These are phyloP conservation scores for Salvator merianae DNA, from an alignment of 2,113 vertebrate species.

Conservation along the genomic window DNA sequence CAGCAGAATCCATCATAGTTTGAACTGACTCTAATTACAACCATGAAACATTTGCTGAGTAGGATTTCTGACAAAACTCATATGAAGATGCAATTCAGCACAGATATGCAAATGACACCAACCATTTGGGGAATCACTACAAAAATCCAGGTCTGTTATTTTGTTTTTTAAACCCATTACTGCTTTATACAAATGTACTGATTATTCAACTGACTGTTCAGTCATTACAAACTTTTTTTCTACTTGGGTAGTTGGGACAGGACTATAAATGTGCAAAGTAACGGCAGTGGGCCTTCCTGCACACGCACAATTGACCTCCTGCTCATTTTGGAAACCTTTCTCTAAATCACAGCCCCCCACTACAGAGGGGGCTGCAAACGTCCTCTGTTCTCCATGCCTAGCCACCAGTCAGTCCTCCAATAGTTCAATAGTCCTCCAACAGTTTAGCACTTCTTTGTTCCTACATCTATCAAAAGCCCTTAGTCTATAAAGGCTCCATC, in stretches of 20 bases:
- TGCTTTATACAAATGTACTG: neutral
- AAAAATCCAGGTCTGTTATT: neutral
- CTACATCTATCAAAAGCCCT: too few relatives aligned
- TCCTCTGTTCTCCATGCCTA: too few relatives aligned
- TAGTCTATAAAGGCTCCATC: too few relatives aligned
- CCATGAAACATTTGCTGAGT: conserved; percentile 25
- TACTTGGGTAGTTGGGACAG: neutral
- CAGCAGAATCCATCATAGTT: conserved; percentile 4
- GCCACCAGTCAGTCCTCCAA: too few relatives aligned
- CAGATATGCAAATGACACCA: neutral
- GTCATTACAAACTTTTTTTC: neutral
- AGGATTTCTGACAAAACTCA: conserved; percentile 20
- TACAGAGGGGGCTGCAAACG: too few relatives aligned
- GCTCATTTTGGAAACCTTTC: too few relatives aligned
- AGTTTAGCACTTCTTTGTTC: too few relatives aligned
- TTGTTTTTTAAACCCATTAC: conserved; percentile 8
- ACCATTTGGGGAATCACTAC: neutral
- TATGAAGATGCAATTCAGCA: neutral
- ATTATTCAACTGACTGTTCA: neutral
- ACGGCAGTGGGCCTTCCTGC: too few relatives aligned
- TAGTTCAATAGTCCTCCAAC: too few relatives aligned
- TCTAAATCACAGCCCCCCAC: too few relatives aligned
- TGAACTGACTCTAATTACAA: conserved; percentile 16
- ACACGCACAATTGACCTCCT: too few relatives aligned
- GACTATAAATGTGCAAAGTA: neutral